Base-by-base conservation (phyloP, 1,140 invertebrate genomes). In the Anoplolepis gracilipes region DNA sequence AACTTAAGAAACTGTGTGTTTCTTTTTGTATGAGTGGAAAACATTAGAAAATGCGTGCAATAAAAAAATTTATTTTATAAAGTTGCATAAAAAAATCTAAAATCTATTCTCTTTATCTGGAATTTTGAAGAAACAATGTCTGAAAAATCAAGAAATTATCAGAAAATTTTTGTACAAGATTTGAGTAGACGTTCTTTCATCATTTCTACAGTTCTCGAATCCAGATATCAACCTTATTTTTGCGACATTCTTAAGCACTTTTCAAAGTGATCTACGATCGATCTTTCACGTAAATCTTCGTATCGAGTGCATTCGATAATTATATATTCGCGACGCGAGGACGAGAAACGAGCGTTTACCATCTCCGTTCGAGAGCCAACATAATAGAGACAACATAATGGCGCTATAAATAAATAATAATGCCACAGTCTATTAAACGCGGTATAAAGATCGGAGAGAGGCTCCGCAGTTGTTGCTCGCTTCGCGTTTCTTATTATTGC, bases 311-410 rank as follows among this genome's bases (percentile, higher is more conserved):
- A 70, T 75, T 69, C 85, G 88, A 81, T 90, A 87, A 87, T 87
- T 90, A 90, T 65, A 85, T 64, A 87, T 90, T 90, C 76, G 30
- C 59, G 70, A 55, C 25, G 85, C 53, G 81, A 46, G 61, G 53
- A 46, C 28, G 61, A 39, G 73, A 85, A 88, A 77, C 70, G 79
- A 89, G 78, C 76, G 39, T 89, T 90, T 88, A 79, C 87, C 85
- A 76, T 67, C n/a, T n/a, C 73, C 77, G 67, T 65, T 77, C 65
- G 59, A 59, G 78, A 64, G 33, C 64, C 87, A 78, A 87, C 86
- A 91, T 90, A 92, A 92, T 92, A 85, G 88, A 90, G 91, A 92
- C 91, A 92, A 91, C 89, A 91, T 92, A 92, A 92, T 92, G 91
- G 88, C 89, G 90, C 91, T 91, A 91, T 92, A 92, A 92, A 92